Conservation (phyloP, 2,888 invertebrate species). For the Mamestra brassicae region DNA sequence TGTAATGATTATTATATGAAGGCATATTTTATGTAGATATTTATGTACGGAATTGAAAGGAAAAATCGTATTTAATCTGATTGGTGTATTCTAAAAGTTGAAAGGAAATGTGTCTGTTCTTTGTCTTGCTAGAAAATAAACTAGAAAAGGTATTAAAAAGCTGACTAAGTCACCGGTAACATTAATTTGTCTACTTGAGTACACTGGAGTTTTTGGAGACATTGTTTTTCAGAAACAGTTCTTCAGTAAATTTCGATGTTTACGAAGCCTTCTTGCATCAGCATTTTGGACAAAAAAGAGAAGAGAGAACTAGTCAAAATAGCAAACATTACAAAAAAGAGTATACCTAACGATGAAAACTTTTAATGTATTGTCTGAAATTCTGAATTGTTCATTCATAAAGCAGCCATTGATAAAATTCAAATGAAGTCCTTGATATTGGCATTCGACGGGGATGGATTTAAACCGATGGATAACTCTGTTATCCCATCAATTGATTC, state of each 20-base stretch:
- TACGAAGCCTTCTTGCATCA: neutral
- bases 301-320: neutral
- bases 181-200: neutral
- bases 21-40: constrained; percentile 17
- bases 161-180: neutral
- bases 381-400: constrained; percentile 44
- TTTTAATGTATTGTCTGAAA: constrained; percentile 17
- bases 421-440: constrained; percentile 51
- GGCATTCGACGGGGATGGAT: constrained; percentile 18
- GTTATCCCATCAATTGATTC: constrained; percentile 45
- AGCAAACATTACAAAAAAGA: constrained; percentile 1
- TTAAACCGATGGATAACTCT: constrained; percentile 47
- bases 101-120: neutral
- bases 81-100: neutral
- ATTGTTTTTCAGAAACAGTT: neutral
- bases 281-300: neutral
- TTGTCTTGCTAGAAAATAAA: neutral
- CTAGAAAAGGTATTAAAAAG: neutral
- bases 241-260: neutral
- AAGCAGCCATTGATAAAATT: constrained; percentile 53
- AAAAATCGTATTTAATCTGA: constrained; percentile 8
- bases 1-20: constrained; percentile 30
- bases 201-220: neutral
- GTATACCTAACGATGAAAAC: neutral
- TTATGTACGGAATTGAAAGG: constrained; percentile 14